Conservation (phyloP, 2,888 invertebrate species). For the Caenorhabditis afra region DNA sequence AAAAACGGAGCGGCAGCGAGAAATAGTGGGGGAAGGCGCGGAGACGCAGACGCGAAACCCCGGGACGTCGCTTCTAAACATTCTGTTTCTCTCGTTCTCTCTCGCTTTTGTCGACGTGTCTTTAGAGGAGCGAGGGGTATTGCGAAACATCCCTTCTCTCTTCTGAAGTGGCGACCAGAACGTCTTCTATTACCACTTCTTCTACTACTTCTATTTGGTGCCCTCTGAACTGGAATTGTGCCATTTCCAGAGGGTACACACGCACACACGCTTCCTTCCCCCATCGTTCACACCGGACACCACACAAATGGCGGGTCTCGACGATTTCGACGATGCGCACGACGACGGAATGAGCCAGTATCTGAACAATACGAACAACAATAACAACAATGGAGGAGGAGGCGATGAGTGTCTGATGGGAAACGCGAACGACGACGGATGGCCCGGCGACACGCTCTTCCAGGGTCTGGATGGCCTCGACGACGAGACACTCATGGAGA, state of each 20-base stretch:
- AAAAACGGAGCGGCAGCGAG: too few species aligned
- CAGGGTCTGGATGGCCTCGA: not conserved
- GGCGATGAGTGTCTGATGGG: too few species aligned
- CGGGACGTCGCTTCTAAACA: too few species aligned
- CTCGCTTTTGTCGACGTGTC: too few species aligned
- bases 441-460: not conserved
- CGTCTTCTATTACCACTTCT: too few species aligned
- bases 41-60: too few species aligned
- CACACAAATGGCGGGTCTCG: slow-evolving; percentile 4
- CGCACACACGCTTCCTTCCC: slow-evolving; percentile 19
- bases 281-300: slow-evolving; percentile 3
- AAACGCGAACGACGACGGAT: not conserved
- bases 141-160: too few species aligned
- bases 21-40: too few species aligned
- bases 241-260: slow-evolving; percentile 53
- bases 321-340: slow-evolving; percentile 25
- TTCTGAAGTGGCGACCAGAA: too few species aligned
- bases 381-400: not conserved
- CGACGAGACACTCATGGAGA: slow-evolving; percentile 2
- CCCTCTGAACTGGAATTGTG: slow-evolving; percentile 41
- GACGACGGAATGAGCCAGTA: not conserved
- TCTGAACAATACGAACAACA: not conserved
- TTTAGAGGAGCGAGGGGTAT: too few species aligned
- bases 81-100: too few species aligned
- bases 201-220: slow-evolving; percentile 4